Base-by-base conservation (phyloP, 2,113 vertebrate genomes). In the Probosciger aterrimus region DNA sequence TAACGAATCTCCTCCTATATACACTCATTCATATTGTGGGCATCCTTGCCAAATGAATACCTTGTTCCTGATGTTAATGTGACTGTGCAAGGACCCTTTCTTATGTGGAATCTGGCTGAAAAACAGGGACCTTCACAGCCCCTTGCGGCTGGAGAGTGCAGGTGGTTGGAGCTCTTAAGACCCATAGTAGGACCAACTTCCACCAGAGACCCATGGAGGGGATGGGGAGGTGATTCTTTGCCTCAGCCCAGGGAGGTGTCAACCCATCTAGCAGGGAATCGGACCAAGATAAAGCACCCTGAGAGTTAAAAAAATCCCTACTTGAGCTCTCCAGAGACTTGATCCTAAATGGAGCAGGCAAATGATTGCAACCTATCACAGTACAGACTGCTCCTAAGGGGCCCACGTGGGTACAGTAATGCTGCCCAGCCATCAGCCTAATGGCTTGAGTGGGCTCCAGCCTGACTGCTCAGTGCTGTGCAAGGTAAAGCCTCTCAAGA, bases 391-490 rank as follows among this genome's bases (percentile, higher is more conserved):
- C 23, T 16, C 35, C 24, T 11, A 5, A 65, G 69, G 46, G 70
- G 39, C 14, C 25, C 18, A 3, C 28, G 5, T 9, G 47, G 75
- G 11, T 75, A 75, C 46, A 78, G n/a, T 1, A 43, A 60, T 41
- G 20, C 44, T 65, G 31, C 43, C 28, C n/a, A 24, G 31, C 28
- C 16, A 0, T 3, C 3, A 7, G 50, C 27, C 11, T 70, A 5
- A 65, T 9, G 59, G 23, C 20, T 86, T 69, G 60, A 30, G 39
- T 44, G 41, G 13, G 18, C 19, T 69, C 4, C 35, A 16, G 37
- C 11, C 57, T 22, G 37, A 28, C 25, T 2, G 0, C 33, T 60
- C n/a, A 25, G 57, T 1, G 0, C 23, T 1, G 0, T 5, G 14
- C 23, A 23, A 49, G 64, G 28, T 53, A 23, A 78, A 73, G 27